phyloP scores from a whole-genome alignment of 2,113 vertebrate genomes.

The Platysternon megacephalum region DNA sequence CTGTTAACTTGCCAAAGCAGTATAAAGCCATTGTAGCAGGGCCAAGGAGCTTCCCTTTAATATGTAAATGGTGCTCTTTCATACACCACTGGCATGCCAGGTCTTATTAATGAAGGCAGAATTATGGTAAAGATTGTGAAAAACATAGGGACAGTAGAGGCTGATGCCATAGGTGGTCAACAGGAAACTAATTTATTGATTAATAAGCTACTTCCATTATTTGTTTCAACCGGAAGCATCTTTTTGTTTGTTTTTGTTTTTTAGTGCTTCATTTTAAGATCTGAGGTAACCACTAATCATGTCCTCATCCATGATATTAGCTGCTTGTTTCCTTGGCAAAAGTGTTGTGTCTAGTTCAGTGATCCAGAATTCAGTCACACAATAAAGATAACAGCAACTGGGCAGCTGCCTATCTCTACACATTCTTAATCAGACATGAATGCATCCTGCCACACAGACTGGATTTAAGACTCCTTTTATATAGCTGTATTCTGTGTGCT shows the following conservation, averaged over 20 bases:
- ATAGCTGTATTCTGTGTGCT: background rate
- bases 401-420: background rate
- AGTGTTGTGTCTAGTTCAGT: background rate
- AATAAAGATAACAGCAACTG: background rate
- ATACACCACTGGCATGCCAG: fast-evolving
- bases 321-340: background rate
- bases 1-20: background rate
- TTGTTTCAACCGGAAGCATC: background rate
- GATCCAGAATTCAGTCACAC: background rate
- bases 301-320: background rate
- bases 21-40: background rate
- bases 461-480: background rate
- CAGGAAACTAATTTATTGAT: background rate
- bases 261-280: background rate
- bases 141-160: background rate
- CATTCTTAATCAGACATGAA: background rate
- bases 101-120: background rate
- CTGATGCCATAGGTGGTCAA: background rate
- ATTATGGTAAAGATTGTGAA: background rate
- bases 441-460: background rate
- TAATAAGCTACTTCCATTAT: background rate
- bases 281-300: background rate
- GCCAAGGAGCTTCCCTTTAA: background rate
- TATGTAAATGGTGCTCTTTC: background rate
- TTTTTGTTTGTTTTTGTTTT: background rate